Evolutionary conservation across 2,888 invertebrate species (phyloP), one percentile per base, ranked within the genome.

Genomic region (Altica lythri): DNA sequence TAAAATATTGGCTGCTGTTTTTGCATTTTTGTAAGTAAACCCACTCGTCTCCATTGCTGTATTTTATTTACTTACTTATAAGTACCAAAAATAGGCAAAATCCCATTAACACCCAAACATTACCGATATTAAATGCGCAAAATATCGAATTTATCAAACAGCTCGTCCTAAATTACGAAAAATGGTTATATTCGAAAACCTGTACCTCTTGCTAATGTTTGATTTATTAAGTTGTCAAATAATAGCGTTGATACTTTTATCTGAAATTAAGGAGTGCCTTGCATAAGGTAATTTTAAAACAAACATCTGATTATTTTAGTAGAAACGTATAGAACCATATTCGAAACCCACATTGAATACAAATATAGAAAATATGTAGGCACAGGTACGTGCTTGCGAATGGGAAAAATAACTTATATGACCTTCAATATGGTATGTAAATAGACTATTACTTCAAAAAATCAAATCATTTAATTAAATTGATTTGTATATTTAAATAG

Each of bases 281-380:
- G 12, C 25, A 18, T 40, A 42, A 27, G 42, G 47, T 53, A 50
- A 58, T 58, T 60, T 40, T 43, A 45, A 34, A 47, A 55, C 55
- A 51, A 59, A 59, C 54, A 51, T 44, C 54, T 53, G 46, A 55
- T 57, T 59, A 55, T 62, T 60, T 62, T 51, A 57, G 57, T 53
- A 50, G 40, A 55, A 53, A 53, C 37, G 19, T 49, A 48, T 57
- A 63, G 57, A 59, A 49, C 65, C 67, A 67, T 65, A 67, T 58
- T 48, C 34, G 40, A 42, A 61, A 50, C 67, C 67, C 61, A 67
- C 67, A 49, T 60, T 5, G 22, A 34, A 35, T 43, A 55, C 56
- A 35, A 37, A 60, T 64, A 65, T 57, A 63, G 63, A 59, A 32
- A 57, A 63, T 64, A 66, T 55, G 64, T 64, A 64, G 63, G 64